Evolutionary conservation across 2,113 vertebrate species (phyloP).

Genomic region (Odontophorus gujanensis): DNA sequence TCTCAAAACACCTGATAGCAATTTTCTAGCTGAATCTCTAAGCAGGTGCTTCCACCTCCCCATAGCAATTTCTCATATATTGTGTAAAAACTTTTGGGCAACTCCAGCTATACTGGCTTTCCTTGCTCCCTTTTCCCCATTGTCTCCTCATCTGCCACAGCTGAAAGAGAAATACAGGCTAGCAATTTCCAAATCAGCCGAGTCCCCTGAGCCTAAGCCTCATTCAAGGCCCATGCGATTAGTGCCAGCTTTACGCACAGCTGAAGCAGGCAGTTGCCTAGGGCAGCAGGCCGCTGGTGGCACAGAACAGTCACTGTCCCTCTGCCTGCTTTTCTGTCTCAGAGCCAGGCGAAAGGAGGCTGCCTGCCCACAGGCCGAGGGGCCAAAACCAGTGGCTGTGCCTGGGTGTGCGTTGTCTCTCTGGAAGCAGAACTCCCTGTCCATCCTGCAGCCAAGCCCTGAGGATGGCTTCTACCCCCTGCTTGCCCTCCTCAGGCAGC

Average conservation of each 20-base stretch:
- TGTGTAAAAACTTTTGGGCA: background rate
- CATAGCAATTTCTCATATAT: background rate
- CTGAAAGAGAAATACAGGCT: background rate
- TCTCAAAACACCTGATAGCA: background rate
- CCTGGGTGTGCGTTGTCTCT: background rate
- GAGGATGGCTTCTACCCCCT: background rate
- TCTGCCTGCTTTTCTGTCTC: background rate
- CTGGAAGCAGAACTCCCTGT: background rate
- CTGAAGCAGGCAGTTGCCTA: background rate
- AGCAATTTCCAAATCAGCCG: constrained; percentile 10
- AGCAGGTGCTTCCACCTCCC: background rate
- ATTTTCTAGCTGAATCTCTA: background rate
- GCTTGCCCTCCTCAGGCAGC: background rate
- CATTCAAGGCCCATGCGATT: background rate
- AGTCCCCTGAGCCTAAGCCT: background rate
- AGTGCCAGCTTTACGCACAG: background rate
- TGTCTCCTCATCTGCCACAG: background rate
- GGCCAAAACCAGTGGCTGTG: background rate
- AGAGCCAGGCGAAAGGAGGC: background rate
- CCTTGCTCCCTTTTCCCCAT: background rate
- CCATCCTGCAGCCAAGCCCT: accelerated
- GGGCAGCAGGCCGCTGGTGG: constrained; percentile 3
- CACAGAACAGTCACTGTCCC: background rate
- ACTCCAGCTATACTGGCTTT: background rate
- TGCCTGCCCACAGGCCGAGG: background rate